Conservation (phyloP, 2,113 vertebrate genomes). For the Notarius quadriscutis region DNA sequence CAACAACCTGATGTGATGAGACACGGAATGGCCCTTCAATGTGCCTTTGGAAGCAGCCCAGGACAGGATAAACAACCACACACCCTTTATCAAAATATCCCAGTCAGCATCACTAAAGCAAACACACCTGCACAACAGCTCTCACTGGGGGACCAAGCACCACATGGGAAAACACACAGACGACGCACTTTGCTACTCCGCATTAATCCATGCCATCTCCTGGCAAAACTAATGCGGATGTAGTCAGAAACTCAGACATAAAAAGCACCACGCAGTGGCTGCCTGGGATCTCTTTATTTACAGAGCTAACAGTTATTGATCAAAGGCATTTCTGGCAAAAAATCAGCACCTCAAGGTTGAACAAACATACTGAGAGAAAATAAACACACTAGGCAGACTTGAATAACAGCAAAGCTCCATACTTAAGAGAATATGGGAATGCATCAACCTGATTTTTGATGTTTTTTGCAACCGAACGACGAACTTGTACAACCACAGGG, state of each 20-base stretch:
- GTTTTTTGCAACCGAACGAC: too few relatives aligned
- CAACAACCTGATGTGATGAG: too few relatives aligned
- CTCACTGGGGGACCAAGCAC: background rate
- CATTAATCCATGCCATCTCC: background rate
- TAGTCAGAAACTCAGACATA: background rate
- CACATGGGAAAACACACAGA: background rate
- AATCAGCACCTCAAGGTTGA: background rate
- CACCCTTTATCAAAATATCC: background rate
- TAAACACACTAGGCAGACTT: background rate
- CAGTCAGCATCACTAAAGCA: conserved; percentile 1
- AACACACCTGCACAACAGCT: background rate
- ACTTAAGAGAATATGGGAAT: too few relatives aligned
- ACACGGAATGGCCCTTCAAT: too few relatives aligned
- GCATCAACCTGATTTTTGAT: too few relatives aligned
- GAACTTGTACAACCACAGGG: too few relatives aligned
- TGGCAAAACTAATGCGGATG: background rate
- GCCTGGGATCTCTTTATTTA: background rate
- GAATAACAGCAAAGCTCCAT: background rate
- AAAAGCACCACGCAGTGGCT: background rate
- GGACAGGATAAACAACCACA: background rate
- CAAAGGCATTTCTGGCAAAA: background rate
- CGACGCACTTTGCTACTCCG: background rate
- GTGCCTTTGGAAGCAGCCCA: background rate
- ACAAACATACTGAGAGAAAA: background rate
- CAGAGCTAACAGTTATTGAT: background rate